A percentile compares a stretch with the other conserved stretches of the same genome.
Evolutionary conservation across 2,888 invertebrate species (phyloP).

Genomic region (Elysia crispata): DNA sequence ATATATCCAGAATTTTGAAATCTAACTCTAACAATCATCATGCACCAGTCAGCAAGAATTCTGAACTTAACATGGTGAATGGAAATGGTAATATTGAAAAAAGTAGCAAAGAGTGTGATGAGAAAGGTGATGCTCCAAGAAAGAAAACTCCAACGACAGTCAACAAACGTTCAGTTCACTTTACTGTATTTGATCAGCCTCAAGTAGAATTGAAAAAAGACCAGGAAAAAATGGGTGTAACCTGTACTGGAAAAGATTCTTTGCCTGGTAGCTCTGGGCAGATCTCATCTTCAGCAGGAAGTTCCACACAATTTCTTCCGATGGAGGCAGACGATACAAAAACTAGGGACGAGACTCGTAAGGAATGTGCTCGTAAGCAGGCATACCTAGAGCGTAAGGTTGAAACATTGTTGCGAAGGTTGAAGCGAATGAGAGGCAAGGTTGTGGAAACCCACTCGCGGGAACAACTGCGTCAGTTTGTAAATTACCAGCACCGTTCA

Average conservation of each 20-base stretch:
- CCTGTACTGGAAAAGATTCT: too few species aligned
- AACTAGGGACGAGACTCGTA: conserved; percentile 51
- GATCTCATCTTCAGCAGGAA: too few species aligned
- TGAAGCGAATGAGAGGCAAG: conserved; percentile 87
- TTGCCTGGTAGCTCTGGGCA: too few species aligned
- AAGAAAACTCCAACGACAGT: too few species aligned
- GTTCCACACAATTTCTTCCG: too few species aligned
- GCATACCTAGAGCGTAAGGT: conserved; percentile 84
- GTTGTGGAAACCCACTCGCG: conserved; percentile 87
- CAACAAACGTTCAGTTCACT: too few species aligned
- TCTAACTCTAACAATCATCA: too few species aligned
- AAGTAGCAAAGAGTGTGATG: conserved; percentile 3
- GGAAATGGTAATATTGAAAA: conserved; percentile 32
- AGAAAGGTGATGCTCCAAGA: conserved; percentile 12
- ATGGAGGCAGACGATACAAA: not conserved
- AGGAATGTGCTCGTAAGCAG: conserved; percentile 78
- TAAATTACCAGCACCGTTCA: conserved; percentile 84
- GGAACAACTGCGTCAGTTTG: conserved; percentile 87
- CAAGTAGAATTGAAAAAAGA: too few species aligned
- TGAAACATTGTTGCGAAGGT: conserved; percentile 85
- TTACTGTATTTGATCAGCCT: too few species aligned
- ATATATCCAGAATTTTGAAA: too few species aligned
- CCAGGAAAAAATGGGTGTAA: too few species aligned
- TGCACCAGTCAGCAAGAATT: not conserved
- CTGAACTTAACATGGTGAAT: conserved; percentile 45